A percentile compares a stretch with the other conserved stretches of the same genome.
These are phyloP conservation scores for Boleophthalmus pectinirostris DNA, from an alignment of 2,113 vertebrate genomes.

Conservation along the genomic window DNA sequence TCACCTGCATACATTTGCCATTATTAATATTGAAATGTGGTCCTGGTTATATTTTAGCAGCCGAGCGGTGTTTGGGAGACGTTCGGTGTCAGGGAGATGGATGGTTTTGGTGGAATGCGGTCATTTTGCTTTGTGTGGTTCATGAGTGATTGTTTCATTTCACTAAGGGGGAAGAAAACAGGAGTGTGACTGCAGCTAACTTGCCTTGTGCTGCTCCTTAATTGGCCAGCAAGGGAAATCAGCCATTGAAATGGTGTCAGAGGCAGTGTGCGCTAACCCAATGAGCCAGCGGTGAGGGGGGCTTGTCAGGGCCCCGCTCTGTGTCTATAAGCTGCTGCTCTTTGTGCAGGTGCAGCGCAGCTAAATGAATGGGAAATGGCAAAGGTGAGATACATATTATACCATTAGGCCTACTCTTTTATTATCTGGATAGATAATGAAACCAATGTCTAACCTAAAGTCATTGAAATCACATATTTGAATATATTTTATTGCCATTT, in stretches of 20 bases:
- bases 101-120: slow-evolving; percentile 22
- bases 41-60: slow-evolving; percentile 7
- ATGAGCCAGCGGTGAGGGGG: slow-evolving; percentile 75
- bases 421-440: background rate
- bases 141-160: slow-evolving; percentile 54
- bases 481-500: background rate
- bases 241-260: slow-evolving; percentile 81
- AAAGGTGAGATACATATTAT: slow-evolving; percentile 12
- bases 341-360: slow-evolving; percentile 44
- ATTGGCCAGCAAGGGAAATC: slow-evolving; percentile 92
- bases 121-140: slow-evolving; percentile 39
- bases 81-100: slow-evolving; percentile 18
- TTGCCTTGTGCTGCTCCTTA: slow-evolving; percentile 79
- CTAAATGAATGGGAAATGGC: slow-evolving; percentile 16
- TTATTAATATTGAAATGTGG: slow-evolving; percentile 34
- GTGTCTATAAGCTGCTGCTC: slow-evolving; percentile 80
- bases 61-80: slow-evolving; percentile 3
- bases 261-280: slow-evolving; percentile 75
- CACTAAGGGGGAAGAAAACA: slow-evolving; percentile 54
- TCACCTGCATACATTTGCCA: background rate
- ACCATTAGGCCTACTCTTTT: background rate
- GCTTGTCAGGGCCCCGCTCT: slow-evolving; percentile 76
- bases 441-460: background rate
- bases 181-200: slow-evolving; percentile 58
- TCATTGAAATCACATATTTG: background rate